phyloP scores from a whole-genome alignment of 2,888 invertebrate species.

The Folsomia manolachei region DNA sequence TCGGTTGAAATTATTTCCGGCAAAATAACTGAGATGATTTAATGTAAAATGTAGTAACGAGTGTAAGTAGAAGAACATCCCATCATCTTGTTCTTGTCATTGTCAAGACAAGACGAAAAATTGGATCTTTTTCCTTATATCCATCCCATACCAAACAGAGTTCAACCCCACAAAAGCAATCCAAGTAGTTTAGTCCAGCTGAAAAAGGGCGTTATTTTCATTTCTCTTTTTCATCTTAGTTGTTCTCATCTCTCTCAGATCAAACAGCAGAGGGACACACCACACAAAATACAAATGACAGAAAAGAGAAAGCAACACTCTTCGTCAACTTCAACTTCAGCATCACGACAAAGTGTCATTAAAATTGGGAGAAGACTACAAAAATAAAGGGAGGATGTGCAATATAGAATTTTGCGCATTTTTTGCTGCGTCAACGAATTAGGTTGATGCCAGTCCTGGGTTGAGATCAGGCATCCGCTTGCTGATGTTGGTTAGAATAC shows the following conservation, averaged over 20 bases:
- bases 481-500: too few species aligned
- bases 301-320: background rate
- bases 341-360: constrained; percentile 2
- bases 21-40: constrained; percentile 14
- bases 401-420: background rate
- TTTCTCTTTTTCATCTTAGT: background rate
- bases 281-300: background rate
- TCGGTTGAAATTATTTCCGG: constrained; percentile 9
- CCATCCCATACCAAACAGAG: constrained; percentile 3
- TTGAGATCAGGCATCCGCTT: too few species aligned
- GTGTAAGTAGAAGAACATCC: background rate
- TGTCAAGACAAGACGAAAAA: constrained; percentile 7
- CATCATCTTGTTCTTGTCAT: background rate
- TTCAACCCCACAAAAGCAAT: background rate
- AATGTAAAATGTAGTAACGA: constrained; percentile 11
- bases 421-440: too few species aligned
- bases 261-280: background rate
- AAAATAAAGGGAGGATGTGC: background rate
- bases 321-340: constrained; percentile 3
- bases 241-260: background rate
- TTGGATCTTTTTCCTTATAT: background rate
- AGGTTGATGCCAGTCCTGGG: too few species aligned
- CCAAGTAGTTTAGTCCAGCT: background rate
- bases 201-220: background rate
- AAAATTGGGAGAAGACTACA: background rate